These are phyloP conservation scores for Sebastes itinus DNA, from an alignment of 2,797 vertebrate species.

Conservation along the genomic window DNA sequence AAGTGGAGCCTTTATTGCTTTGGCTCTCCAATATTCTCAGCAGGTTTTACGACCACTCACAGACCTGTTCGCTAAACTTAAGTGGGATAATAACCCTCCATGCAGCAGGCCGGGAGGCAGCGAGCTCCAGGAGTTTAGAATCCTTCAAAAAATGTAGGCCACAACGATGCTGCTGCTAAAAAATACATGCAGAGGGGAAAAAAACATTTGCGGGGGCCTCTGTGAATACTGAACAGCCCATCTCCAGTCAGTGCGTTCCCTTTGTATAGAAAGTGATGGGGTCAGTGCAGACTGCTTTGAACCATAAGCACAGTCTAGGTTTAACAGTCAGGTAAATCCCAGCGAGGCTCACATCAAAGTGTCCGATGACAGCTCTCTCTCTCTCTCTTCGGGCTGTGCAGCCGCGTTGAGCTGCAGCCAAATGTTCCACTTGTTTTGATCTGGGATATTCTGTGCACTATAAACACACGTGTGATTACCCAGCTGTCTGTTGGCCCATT, in stretches of 20 bases:
- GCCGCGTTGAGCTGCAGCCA: not conserved
- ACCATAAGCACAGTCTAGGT: conserved; percentile 7
- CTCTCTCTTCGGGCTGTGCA: not conserved
- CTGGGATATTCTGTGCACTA: not conserved
- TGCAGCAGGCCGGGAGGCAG: not conserved
- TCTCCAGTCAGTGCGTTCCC: not conserved
- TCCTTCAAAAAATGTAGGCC: not conserved
- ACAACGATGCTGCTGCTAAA: conserved; percentile 7
- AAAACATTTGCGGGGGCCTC: not conserved
- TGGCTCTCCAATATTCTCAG: not conserved
- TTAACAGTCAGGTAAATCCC: conserved; percentile 37
- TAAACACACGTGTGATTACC: not conserved
- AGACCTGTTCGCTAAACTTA: not conserved
- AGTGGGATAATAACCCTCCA: conserved; percentile 2
- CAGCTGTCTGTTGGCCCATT: not conserved
- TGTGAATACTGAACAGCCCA: conserved; percentile 10
- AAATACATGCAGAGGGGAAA: not conserved
- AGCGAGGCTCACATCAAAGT: conserved; percentile 28
- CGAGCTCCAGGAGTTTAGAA: not conserved
- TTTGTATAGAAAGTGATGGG: conserved; percentile 12
- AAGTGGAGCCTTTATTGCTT: not conserved
- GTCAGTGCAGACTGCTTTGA: conserved; percentile 36
- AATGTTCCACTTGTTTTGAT: not conserved
- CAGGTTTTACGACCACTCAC: not conserved
- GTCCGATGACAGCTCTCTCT: conserved; percentile 8